Evolutionary conservation across 1,140 invertebrate species (phyloP).

Genomic region (Idris sp.): DNA sequence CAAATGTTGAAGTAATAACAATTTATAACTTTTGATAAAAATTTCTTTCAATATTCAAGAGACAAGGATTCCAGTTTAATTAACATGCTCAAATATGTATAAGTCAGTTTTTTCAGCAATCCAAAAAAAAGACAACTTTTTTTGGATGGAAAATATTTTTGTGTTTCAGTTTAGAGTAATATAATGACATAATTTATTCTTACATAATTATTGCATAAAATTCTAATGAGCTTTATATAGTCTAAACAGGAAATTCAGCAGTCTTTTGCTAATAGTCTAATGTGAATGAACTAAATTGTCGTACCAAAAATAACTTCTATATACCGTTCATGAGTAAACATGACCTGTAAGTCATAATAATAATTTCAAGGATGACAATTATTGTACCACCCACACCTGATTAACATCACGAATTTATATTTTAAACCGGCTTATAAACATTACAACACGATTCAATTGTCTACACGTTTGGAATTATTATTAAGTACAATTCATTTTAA

Average conservation of each 20-base stretch:
- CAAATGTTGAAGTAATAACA: too few relatives aligned
- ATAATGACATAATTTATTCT: too few relatives aligned
- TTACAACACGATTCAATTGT: conserved; percentile 37
- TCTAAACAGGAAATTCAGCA: conserved; percentile 1
- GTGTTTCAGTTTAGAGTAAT: too few relatives aligned
- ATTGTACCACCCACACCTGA: conserved; percentile 52
- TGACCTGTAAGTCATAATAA: conserved; percentile 37
- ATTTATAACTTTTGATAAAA: too few relatives aligned
- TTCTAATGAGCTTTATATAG: not conserved
- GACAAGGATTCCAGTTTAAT: too few relatives aligned
- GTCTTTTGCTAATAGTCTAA: conserved; percentile 34
- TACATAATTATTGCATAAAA: not conserved
- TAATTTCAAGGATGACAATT: conserved; percentile 46
- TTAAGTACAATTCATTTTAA: conserved; percentile 20
- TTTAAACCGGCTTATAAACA: conserved; percentile 43
- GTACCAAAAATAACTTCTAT: conserved; percentile 16
- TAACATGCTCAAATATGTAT: too few relatives aligned
- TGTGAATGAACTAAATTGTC: conserved; percentile 47
- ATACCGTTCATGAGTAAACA: conserved; percentile 42
- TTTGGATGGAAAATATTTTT: too few relatives aligned
- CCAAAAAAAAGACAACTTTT: too few relatives aligned
- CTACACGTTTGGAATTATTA: conserved; percentile 34
- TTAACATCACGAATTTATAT: conserved; percentile 48
- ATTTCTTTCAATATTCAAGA: too few relatives aligned
- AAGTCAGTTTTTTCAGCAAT: too few relatives aligned